Percentiles rank a stretch among this genome's conserved stretches.
Evolutionary conservation across 2,888 invertebrate genomes (phyloP).

Genomic region (Drosophila borborema): DNA sequence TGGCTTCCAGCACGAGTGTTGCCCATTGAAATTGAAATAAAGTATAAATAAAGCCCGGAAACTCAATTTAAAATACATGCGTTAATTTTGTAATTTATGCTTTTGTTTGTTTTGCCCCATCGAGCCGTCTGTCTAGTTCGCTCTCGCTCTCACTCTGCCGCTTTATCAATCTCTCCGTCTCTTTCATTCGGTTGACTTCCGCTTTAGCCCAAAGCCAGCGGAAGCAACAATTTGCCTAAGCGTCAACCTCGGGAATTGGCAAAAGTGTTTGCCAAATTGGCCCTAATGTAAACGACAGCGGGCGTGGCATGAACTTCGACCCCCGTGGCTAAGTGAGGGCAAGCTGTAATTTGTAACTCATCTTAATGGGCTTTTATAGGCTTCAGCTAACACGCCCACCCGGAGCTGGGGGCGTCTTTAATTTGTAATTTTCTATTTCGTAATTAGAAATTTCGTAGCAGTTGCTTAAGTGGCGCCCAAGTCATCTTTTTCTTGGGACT

Average conservation of each 20-base stretch:
- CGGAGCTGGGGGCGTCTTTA: constrained; percentile 6
- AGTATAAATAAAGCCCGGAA: constrained; percentile 37
- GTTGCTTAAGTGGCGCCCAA: constrained; percentile 5
- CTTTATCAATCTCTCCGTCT: not conserved
- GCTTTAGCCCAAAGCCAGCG: constrained; percentile 17
- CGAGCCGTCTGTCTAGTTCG: not conserved
- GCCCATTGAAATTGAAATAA: constrained; percentile 39
- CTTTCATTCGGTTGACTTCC: not conserved
- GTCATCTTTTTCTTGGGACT: constrained; percentile 14
- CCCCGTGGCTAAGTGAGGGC: constrained; percentile 21
- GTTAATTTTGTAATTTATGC: constrained; percentile 60
- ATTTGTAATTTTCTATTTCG: constrained; percentile 41
- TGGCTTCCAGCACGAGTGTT: constrained; percentile 35
- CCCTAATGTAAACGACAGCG: constrained; percentile 22
- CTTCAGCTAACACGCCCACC: constrained; percentile 33
- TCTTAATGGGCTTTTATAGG: constrained; percentile 53
- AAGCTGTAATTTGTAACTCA: constrained; percentile 43
- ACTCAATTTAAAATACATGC: constrained; percentile 63
- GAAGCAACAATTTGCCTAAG: constrained; percentile 67
- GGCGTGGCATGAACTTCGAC: constrained; percentile 15
- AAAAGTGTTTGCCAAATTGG: constrained; percentile 62
- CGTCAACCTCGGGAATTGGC: constrained; percentile 56
- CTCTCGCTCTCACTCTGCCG: not conserved
- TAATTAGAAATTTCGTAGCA: constrained; percentile 51
- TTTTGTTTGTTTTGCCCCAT: constrained; percentile 28